A percentile compares a stretch with the other conserved stretches of the same genome.
Evolutionary conservation across 2,797 vertebrate species (phyloP).

Genomic region (Pagetopsis macropterus): DNA sequence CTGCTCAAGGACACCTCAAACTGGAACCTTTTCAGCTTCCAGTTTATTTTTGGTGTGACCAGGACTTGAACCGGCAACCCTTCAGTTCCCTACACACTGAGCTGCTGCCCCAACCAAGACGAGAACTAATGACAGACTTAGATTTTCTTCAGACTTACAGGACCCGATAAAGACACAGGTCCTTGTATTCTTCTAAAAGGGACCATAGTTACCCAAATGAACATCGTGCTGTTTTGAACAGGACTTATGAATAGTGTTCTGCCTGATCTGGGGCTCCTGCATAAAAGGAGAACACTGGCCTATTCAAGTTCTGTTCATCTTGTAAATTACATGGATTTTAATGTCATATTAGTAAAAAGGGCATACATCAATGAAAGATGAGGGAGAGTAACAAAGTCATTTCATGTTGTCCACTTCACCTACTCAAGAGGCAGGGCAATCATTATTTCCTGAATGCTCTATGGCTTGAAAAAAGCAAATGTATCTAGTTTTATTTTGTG

Average conservation of each 20-base stretch:
- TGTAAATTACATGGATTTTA: slow-evolving; percentile 14
- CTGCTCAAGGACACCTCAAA: too few relatives aligned
- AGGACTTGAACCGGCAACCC: too few relatives aligned
- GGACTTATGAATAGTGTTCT: slow-evolving; percentile 48
- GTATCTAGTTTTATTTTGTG: slow-evolving; percentile 62
- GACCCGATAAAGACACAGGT: too few relatives aligned
- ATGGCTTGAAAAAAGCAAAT: slow-evolving; percentile 59
- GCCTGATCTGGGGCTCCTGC: slow-evolving; percentile 82
- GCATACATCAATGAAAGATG: slow-evolving; percentile 28
- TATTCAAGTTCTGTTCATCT: neutral
- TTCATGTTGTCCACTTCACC: slow-evolving; percentile 67
- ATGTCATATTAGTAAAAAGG: slow-evolving; percentile 19
- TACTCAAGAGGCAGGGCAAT: slow-evolving; percentile 53
- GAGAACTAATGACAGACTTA: too few relatives aligned
- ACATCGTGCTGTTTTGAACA: too few relatives aligned
- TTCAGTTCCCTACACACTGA: too few relatives aligned
- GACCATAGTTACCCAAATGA: too few relatives aligned
- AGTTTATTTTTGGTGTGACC: too few relatives aligned
- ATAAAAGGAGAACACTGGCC: neutral
- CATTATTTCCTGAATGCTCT: slow-evolving; percentile 73
- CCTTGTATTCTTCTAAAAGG: too few relatives aligned
- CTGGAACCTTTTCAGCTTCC: too few relatives aligned
- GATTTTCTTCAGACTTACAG: too few relatives aligned
- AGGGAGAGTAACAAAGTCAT: slow-evolving; percentile 46
- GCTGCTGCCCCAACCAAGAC: too few relatives aligned